phyloP scores from a whole-genome alignment of 2,113 vertebrate species.

The Cyanoliseus patagonus region DNA sequence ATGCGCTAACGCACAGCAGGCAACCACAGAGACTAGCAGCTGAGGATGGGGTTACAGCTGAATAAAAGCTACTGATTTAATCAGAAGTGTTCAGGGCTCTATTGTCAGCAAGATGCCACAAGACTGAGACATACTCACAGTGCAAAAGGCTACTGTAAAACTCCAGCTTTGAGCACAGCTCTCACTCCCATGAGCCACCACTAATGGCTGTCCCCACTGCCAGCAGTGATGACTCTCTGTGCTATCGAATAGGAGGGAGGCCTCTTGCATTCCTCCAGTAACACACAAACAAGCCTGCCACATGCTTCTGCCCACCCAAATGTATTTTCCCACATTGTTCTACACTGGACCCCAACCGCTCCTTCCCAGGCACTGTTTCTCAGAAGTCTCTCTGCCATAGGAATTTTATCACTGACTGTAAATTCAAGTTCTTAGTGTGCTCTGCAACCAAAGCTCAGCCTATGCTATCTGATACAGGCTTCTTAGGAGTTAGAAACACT shows the following conservation, averaged over 20 bases:
- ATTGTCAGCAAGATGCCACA: accelerated
- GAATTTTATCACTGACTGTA: background rate
- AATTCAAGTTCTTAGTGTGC: background rate
- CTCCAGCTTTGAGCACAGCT: background rate
- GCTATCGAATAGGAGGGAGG: background rate
- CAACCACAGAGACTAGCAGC: background rate
- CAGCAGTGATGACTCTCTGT: accelerated
- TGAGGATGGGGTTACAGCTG: background rate
- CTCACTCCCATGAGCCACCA: background rate
- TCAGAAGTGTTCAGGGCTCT: background rate
- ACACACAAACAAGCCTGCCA: background rate
- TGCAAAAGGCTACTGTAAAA: background rate
- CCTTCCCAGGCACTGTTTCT: background rate
- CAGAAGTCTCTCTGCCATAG: background rate
- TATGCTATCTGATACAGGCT: accelerated
- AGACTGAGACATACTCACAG: background rate
- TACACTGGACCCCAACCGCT: background rate
- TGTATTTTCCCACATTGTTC: background rate
- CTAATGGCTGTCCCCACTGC: background rate
- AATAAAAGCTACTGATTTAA: background rate
- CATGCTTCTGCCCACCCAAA: too few species aligned
- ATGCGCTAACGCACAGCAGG: background rate
- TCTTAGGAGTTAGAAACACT: background rate
- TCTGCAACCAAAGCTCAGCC: background rate
- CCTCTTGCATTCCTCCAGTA: background rate